phyloP scores from a whole-genome alignment of 92 coral and sea anemone genomes.

The Parazoanthus darwini region DNA sequence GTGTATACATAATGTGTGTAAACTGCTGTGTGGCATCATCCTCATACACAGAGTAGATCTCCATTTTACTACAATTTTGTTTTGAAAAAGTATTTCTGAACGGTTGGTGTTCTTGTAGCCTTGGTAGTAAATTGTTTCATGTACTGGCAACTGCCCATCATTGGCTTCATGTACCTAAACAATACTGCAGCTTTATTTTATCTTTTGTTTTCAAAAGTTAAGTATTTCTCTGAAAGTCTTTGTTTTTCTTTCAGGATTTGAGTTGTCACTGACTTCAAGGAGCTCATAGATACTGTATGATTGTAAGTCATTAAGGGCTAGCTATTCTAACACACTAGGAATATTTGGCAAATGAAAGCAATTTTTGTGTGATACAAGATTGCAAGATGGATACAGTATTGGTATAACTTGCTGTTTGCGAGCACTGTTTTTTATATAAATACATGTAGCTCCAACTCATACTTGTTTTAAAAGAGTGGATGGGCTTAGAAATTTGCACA shows the following conservation, averaged over 20 bases:
- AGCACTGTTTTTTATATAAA: too few relatives aligned
- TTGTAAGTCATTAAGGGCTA: slow-evolving; percentile 7
- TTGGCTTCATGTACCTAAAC: slow-evolving; percentile 2
- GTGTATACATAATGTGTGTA: background rate
- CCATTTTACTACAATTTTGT: background rate
- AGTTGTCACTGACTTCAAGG: slow-evolving; percentile 19
- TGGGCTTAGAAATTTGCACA: background rate
- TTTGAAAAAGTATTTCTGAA: slow-evolving; percentile 4
- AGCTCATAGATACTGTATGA: slow-evolving; percentile 4
- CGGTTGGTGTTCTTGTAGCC: background rate
- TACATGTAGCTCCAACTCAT: slow-evolving; percentile 2
- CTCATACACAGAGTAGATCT: slow-evolving; percentile 2
- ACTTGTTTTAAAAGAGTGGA: background rate
- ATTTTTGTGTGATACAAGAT: slow-evolving; percentile 8
- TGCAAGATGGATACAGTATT: slow-evolving; percentile 9
- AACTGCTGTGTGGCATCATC: background rate
- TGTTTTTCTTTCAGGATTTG: slow-evolving; percentile 6
- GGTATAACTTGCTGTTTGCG: background rate
- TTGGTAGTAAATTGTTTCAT: background rate
- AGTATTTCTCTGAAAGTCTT: background rate
- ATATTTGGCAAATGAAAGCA: slow-evolving; percentile 13
- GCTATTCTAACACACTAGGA: slow-evolving; percentile 9
- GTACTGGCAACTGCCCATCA: background rate
- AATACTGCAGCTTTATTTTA: slow-evolving; percentile 5
- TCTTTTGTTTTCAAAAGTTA: slow-evolving; percentile 6